These are phyloP conservation scores for Peromyscus maniculatus DNA, from an alignment of 2,113 vertebrate genomes.

Conservation along the genomic window DNA sequence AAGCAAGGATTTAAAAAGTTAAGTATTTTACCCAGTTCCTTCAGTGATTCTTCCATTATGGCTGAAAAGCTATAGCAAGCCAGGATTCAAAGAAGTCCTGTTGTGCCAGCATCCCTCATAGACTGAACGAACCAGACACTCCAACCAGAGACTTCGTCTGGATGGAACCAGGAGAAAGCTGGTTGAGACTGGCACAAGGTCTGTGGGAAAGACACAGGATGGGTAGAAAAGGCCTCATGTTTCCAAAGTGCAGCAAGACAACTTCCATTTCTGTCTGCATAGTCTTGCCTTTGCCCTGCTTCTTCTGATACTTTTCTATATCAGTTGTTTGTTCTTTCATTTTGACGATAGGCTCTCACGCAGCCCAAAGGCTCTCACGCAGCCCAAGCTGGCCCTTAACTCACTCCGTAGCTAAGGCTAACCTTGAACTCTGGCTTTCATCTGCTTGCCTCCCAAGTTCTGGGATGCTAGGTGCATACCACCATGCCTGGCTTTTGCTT, in stretches of 20 bases:
- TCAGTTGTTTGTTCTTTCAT: neutral
- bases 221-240: neutral
- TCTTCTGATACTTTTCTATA: neutral
- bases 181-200: neutral
- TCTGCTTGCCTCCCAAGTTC: neutral
- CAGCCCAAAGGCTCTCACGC: neutral
- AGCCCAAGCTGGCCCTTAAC: neutral
- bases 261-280: neutral
- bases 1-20: slow-evolving; percentile 22
- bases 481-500: neutral
- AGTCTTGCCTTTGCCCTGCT: neutral
- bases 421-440: neutral
- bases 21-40: neutral
- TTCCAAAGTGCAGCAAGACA: neutral
- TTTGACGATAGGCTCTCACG: neutral
- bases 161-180: neutral
- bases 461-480: neutral
- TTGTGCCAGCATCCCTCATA: neutral
- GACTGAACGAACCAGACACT: neutral
- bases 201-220: neutral
- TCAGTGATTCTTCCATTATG: neutral
- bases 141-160: neutral
- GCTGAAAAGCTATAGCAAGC: neutral
- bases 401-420: neutral
- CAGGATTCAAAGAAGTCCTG: neutral